Conservation (phyloP, 2,113 vertebrate species). For the Glaucidium brasilianum region DNA sequence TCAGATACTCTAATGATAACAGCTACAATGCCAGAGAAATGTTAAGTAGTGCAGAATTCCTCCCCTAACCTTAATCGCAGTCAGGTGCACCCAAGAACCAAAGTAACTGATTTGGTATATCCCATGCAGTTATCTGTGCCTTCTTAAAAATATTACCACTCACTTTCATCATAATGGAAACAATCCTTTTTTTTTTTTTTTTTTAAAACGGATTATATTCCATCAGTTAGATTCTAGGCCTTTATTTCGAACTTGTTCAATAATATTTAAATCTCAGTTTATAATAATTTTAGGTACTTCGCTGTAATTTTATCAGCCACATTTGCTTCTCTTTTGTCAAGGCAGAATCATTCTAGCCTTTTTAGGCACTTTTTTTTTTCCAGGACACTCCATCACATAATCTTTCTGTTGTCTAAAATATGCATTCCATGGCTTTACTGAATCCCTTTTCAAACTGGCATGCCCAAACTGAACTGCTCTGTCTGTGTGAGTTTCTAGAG, state of each 20-base stretch:
- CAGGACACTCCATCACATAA: neutral
- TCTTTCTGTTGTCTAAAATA: neutral
- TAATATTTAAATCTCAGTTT: neutral
- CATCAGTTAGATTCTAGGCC: neutral
- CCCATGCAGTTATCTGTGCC: neutral
- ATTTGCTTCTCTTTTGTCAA: neutral
- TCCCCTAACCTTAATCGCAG: neutral
- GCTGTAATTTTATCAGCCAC: neutral
- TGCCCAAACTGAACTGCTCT: neutral
- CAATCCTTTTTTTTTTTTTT: neutral
- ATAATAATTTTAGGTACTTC: neutral
- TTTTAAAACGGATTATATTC: neutral
- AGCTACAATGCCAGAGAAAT: neutral
- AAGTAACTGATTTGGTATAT: neutral
- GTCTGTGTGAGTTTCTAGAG: neutral
- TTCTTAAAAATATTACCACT: neutral
- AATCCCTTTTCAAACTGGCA: neutral
- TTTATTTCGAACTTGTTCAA: neutral
- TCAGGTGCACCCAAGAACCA: neutral
- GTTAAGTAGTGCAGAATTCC: neutral
- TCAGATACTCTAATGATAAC: neutral
- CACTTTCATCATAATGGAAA: neutral
- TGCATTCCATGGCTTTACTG: neutral
- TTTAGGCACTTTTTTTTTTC: neutral
- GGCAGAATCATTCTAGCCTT: neutral